These are phyloP conservation scores for Eugnorisma glareosa DNA, from an alignment of 2,888 invertebrate species.

Conservation along the genomic window DNA sequence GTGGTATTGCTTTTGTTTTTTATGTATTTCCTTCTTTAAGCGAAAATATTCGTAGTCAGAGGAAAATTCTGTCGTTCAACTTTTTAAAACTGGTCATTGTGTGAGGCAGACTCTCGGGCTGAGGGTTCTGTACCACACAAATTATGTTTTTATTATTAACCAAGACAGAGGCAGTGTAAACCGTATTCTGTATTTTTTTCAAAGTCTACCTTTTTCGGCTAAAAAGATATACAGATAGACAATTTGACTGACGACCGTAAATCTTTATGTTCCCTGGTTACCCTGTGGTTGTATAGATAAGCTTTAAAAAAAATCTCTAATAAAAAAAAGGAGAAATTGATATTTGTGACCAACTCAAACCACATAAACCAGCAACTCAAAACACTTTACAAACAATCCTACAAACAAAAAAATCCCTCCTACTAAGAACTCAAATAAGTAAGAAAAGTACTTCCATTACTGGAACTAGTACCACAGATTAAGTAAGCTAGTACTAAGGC, in stretches of 20 bases:
- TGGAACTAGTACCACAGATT: too few species aligned
- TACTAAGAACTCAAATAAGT: conserved; percentile 49
- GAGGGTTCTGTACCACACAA: background rate
- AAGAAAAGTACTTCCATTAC: conserved; percentile 56
- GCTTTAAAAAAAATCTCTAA: background rate
- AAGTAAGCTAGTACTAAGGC: conserved; percentile 37
- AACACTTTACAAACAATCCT: background rate
- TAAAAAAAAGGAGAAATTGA: background rate
- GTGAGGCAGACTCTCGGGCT: background rate
- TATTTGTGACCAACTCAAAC: background rate
- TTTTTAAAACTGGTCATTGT: background rate
- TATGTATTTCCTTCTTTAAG: background rate
- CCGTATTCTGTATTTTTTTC: background rate
- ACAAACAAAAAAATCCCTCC: conserved; percentile 7
- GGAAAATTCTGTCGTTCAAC: background rate
- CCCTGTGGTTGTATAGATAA: background rate
- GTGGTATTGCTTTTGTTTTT: conserved; percentile 3
- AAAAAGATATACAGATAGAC: background rate
- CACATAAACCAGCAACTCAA: background rate
- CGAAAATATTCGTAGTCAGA: background rate
- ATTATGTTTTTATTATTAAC: background rate
- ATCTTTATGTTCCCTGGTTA: background rate
- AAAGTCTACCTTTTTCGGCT: background rate
- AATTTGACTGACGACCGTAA: background rate
- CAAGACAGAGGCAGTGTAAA: background rate